A percentile compares a stretch with the other conserved stretches of the same genome.
Conservation (phyloP, 1,140 invertebrate species). For the Oreohelix idahoensis region DNA sequence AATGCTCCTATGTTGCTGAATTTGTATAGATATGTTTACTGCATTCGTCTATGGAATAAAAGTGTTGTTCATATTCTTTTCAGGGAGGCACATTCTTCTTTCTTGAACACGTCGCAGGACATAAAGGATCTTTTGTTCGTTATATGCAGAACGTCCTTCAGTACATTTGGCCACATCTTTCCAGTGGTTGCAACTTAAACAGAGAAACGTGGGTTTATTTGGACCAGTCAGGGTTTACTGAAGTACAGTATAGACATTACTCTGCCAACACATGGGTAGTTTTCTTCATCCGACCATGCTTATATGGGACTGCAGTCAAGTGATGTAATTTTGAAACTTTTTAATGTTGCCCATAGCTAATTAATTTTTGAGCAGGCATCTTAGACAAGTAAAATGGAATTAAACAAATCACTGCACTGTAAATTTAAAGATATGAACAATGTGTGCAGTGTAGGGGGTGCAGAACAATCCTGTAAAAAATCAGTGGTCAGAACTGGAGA, state of each 20-base stretch:
- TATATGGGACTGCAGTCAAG: slow-evolving; percentile 31
- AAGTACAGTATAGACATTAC: slow-evolving; percentile 17
- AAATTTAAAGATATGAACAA: no score
- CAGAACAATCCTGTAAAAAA: no score
- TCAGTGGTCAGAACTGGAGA: no score
- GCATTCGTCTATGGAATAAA: no score
- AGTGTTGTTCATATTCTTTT: background rate
- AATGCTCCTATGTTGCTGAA: no score
- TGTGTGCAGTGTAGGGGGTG: no score
- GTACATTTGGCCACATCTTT: background rate
- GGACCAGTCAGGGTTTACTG: slow-evolving; percentile 12
- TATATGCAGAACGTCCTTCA: background rate
- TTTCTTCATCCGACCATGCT: slow-evolving; percentile 15
- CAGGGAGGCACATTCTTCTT: slow-evolving; percentile 30
- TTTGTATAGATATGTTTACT: no score
- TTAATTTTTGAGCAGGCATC: no score
- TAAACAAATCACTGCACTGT: no score
- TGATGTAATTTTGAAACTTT: background rate
- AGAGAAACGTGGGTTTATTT: slow-evolving; percentile 26
- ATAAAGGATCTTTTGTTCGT: slow-evolving; percentile 11
- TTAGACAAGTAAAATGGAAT: no score
- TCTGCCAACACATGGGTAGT: slow-evolving; percentile 23
- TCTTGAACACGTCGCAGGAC: slow-evolving; percentile 30
- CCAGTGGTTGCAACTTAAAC: slow-evolving; percentile 25
- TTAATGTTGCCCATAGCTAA: no score